Evolutionary conservation across 2,113 vertebrate species (phyloP).

Genomic region (Hypomesus transpacificus): DNA sequence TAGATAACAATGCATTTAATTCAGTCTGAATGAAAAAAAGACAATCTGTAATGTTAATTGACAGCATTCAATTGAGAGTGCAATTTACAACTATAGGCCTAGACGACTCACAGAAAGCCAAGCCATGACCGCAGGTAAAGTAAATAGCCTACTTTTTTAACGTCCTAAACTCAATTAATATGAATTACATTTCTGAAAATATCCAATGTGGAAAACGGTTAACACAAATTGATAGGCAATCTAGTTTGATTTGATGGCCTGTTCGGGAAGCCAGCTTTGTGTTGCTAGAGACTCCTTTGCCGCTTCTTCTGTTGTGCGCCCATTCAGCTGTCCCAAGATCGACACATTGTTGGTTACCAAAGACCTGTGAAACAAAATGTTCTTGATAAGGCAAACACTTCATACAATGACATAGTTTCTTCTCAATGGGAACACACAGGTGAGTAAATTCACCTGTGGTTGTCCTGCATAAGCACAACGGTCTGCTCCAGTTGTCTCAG

Average conservation of each 20-base stretch:
- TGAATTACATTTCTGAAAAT: too few relatives aligned
- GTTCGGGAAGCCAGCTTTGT: not conserved
- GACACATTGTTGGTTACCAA: conserved; percentile 48
- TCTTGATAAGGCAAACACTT: not conserved
- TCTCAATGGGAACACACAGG: not conserved
- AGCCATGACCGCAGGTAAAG: too few relatives aligned
- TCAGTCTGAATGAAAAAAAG: too few relatives aligned
- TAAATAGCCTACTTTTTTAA: not conserved
- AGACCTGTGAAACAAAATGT: conserved; percentile 25
- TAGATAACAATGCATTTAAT: too few relatives aligned
- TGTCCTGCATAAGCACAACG: conserved; percentile 60
- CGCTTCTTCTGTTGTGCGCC: not conserved
- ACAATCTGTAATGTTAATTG: too few relatives aligned
- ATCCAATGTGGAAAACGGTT: too few relatives aligned
- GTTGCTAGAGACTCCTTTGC: not conserved
- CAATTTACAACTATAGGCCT: too few relatives aligned
- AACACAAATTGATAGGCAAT: too few relatives aligned
- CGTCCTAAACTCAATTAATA: not conserved
- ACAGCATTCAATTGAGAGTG: too few relatives aligned
- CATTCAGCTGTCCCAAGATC: conserved; percentile 48
- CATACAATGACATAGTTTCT: not conserved
- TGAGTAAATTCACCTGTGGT: conserved; percentile 62
- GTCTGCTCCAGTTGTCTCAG: conserved; percentile 63
- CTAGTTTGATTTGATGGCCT: not conserved
- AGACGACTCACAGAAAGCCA: too few relatives aligned